Evolutionary conservation across 2,113 vertebrate species (phyloP), one percentile per base, ranked within the genome.

Genomic region (Seriola aureovittata): DNA sequence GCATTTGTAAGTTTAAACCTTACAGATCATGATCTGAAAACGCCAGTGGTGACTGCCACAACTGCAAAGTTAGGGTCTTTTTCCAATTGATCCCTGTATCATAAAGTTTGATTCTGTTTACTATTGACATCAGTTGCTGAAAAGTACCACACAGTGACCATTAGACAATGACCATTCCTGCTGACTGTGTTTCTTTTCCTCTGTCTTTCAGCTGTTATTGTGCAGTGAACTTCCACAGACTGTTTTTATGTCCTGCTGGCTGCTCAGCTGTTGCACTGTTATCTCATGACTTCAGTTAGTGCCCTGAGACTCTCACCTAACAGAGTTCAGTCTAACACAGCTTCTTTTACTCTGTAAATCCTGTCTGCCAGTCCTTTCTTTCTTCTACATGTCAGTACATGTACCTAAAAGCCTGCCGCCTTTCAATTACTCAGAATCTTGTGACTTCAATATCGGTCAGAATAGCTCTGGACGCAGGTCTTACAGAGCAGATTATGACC

Each of bases 261-360:
- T 66, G 3, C 23, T 84, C 70, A 78, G 69, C 76, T 76, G 80
- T 77, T 71, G 21, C 21, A 54, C n/a, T n/a, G 60, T 75, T 64
- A 65, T 38, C 69, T 81, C 78, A 55, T 85, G 83, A 87, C 72
- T 81, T 81, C 17, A 65, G 52, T 82, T 75, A 67, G 34, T 4
- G 17, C 5, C 65, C 40, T 50, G 25, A 72, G 29, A 78, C 25
- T 65, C 16, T 12, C 36, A 40, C 46, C 48, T 74, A 52, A 70
- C 70, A 59, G 14, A 23, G 71, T 23, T 63, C 19, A 54, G 54
- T 10, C 2, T 50, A 64, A 19, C n/a, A 59, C 16, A n/a, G 32
- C 16, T 13, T 36, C 5, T 57, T 48, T 54, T 29, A 21, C 29
- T 69, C 7, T 63, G 4, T 46, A 14, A 36, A 36, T 21, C 38